Base-by-base conservation (phyloP, 2,797 vertebrate genomes). In the Sternotherus odoratus region DNA sequence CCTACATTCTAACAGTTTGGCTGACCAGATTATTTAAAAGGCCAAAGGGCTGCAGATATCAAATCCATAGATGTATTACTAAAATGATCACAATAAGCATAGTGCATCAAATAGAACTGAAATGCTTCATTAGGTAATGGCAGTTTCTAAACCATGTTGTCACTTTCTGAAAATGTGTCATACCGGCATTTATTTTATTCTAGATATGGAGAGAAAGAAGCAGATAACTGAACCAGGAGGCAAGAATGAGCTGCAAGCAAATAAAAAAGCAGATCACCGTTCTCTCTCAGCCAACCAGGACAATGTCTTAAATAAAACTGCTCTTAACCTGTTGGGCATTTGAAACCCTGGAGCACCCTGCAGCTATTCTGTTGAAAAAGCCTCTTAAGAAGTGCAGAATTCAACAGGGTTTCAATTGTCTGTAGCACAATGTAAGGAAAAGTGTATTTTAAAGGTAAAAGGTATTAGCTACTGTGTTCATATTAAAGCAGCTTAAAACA, bases 1-100 rank as follows among this genome's bases (percentile, higher is more conserved):
- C 91, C 96, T 95, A 97, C 82, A 96, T 95, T 90, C 56, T 51
- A 85, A 51, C 46, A 87, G 33, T 92, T 95, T 96, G 94, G 85
- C 90, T 95, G 94, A 94, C 93, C 95, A 96, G 88, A 94, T 96
- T 96, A 90, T 94, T 95, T 86, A 90, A 95, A 96, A 95, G 83
- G 49, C 89, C 88, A 91, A 97, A 94, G 93, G 88, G 48, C 79
- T 94, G 16, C 79, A 96, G 86, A 93, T 95, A 91, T 94, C 91
- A 96, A 93, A 93, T 77, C 50, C 79, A 50, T 69, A 63, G 48
- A 79, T 48, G 80, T 87, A 87, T 95, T 94, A 93, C 87, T 90
- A 89, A 96, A 96, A 94, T 96, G 91, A 96, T 97, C 93, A 92
- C 89, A 84, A 96, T 96, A 96, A 96, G 97, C 94, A 96, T 89